These are phyloP conservation scores for Etheostoma spectabile DNA, from an alignment of 2,113 vertebrate genomes.

Conservation along the genomic window DNA sequence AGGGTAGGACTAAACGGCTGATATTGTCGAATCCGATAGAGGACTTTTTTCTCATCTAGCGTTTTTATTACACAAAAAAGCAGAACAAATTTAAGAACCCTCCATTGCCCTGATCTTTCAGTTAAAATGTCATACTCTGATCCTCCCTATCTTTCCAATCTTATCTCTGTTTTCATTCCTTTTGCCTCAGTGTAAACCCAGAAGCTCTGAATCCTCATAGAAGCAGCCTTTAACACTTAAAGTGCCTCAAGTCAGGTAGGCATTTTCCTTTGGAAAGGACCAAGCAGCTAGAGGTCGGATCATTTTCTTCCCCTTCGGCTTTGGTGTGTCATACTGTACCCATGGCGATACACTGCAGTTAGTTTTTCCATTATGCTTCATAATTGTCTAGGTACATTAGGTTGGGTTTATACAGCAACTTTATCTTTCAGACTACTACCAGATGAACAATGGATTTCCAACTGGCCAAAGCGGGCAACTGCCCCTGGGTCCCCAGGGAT, in stretches of 20 bases:
- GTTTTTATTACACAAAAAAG: neutral
- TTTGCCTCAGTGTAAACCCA: slow-evolving; percentile 3
- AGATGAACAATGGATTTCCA: neutral
- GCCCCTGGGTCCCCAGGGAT: neutral
- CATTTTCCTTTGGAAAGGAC: neutral
- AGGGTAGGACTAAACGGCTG: too few species aligned
- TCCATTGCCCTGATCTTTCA: slow-evolving; percentile 1
- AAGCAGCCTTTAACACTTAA: neutral
- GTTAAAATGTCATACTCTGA: neutral
- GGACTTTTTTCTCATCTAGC: too few species aligned
- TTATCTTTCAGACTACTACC: slow-evolving; percentile 1
- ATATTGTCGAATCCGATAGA: too few species aligned
- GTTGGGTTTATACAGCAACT: neutral
- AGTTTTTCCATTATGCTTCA: slow-evolving; percentile 25
- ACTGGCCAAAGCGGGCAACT: neutral
- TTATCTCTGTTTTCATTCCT: slow-evolving; percentile 8
- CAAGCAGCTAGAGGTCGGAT: neutral
- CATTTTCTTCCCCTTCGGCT: neutral
- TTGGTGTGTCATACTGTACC: neutral
- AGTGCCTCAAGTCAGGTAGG: neutral
- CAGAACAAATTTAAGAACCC: neutral
- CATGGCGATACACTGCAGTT: slow-evolving; percentile 1
- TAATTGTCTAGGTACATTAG: neutral
- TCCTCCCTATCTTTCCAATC: neutral
- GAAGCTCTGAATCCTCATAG: neutral